Base-by-base conservation (phyloP, 2,113 vertebrate species). In the Notarius lentiginosus region DNA sequence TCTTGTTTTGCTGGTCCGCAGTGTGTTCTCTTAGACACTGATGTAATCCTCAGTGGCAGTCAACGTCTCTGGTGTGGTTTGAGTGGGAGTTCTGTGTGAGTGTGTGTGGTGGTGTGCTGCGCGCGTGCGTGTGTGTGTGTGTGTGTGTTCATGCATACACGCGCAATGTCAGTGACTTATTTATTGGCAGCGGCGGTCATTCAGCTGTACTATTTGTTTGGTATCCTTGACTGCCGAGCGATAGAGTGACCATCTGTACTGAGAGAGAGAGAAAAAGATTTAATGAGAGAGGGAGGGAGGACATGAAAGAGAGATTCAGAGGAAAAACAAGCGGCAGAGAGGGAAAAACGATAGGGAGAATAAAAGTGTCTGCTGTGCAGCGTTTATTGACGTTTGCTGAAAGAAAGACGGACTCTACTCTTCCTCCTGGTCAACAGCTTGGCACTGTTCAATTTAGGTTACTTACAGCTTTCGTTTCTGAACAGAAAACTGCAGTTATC, bases 191-290 rank as follows among this genome's bases (percentile, higher is more conserved):
- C 34, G 15, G 24, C 7, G 22, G 63, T 79, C 60, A 22, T 79
- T 82, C 53, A 84, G 80, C 60, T 82, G 60, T 49, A 82, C 60
- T 82, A 51, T 82, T 82, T 82, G 80, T 82, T 82, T 82, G 41
- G 80, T 82, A 49, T 82, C 80, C 80, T 82, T 82, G 60, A 82
- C 80, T 82, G 60, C 60, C 14, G 22, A 47, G 58, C 22, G 58
- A 65, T 82, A 65, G 8, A 81, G 24, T 65, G 60, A 82, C 55
- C 27, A 60, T 60, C 79, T 79, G 55, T 79, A 56, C 2, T 12
- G 72, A 22, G 10, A 34, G 34, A 72, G 12, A 34, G 41, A 20
- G 24, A 7, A 53, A n/a, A 6, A n/a, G 4, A n/a, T 65, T n/a
- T 65, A 65, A 63, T 27, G 17, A 22, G 22, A 27, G 34, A 34